These are phyloP conservation scores for Archegozetes longisetosus DNA, from an alignment of 1,140 invertebrate species.

Conservation along the genomic window DNA sequence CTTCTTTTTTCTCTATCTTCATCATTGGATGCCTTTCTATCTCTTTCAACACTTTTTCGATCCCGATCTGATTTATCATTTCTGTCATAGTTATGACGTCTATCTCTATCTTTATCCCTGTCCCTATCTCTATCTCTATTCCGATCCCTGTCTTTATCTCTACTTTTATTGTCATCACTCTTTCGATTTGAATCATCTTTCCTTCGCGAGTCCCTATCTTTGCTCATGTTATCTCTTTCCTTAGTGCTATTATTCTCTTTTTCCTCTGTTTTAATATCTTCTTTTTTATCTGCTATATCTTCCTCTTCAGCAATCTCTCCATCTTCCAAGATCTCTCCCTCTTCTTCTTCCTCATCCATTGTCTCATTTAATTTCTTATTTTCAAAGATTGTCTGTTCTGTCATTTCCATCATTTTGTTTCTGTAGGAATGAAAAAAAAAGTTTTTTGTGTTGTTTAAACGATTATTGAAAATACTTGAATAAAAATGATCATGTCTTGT, in stretches of 20 bases:
- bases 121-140: not conserved
- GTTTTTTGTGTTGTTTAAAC: no score
- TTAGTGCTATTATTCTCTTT: conserved; percentile 8
- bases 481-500: no score
- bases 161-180: not conserved
- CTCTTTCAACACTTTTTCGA: not conserved
- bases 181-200: not conserved
- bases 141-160: not conserved
- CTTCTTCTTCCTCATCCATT: conserved; percentile 6
- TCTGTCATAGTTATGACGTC: not conserved
- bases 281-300: not conserved
- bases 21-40: no score
- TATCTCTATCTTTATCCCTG: not conserved
- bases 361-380: no score
- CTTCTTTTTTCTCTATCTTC: not conserved
- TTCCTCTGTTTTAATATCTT: not conserved
- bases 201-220: not conserved
- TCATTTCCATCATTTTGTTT: no score
- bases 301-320: conserved; percentile 15
- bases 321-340: conserved; percentile 14
- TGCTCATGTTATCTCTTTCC: not conserved
- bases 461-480: no score
- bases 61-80: conserved; percentile 11
- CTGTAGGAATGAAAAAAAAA: no score
- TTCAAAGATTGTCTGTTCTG: no score